Evolutionary conservation across 2,113 vertebrate species (phyloP).

Genomic region (Pseudorasbora parva): DNA sequence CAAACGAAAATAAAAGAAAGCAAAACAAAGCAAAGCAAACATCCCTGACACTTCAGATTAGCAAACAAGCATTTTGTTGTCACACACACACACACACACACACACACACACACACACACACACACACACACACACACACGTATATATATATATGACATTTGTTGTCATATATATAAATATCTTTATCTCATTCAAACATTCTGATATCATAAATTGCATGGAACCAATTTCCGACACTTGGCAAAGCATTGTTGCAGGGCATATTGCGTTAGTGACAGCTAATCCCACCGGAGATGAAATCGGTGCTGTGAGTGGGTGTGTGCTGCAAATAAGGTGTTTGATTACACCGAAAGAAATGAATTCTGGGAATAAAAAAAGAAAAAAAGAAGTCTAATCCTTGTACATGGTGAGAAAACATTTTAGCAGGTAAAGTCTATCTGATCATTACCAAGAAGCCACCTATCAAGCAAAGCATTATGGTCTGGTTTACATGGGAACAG

Average conservation of each 20-base stretch:
- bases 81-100: no score
- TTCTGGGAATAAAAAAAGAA: not conserved
- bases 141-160: no score
- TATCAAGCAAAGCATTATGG: constrained; percentile 36
- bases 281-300: constrained; percentile 21
- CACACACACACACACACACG: no score
- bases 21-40: not conserved
- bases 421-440: not conserved
- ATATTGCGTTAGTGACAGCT: constrained; percentile 30
- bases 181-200: not conserved
- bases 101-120: no score
- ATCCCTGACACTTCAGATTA: not conserved
- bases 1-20: not conserved
- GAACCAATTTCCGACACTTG: not conserved
- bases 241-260: constrained; percentile 12
- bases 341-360: not conserved
- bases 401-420: not conserved
- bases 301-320: constrained; percentile 34
- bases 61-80: not conserved
- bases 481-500: constrained; percentile 69
- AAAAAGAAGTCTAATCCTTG: not conserved
- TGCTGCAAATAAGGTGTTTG: constrained; percentile 32
- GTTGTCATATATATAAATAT: no score
- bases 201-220: not conserved
- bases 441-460: constrained; percentile 5